Evolutionary conservation across 2,113 vertebrate genomes (phyloP).

Genomic region (Acrocephalus arundinaceus): DNA sequence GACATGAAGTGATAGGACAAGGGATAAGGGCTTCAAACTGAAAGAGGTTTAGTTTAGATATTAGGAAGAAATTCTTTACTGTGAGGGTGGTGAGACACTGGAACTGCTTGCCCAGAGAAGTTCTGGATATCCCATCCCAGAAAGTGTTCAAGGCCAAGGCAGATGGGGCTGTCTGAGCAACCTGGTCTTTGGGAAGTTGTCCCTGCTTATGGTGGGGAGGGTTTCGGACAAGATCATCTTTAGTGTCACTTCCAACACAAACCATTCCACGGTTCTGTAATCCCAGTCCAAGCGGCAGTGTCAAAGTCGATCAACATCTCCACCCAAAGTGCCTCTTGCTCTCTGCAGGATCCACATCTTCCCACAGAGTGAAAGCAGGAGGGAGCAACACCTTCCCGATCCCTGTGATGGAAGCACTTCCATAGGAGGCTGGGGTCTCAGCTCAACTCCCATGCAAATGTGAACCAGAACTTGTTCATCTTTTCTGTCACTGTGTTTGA

Average conservation of each 20-base stretch:
- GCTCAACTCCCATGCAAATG: not conserved
- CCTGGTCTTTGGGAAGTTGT: not conserved
- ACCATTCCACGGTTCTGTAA: not conserved
- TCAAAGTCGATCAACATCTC: not conserved
- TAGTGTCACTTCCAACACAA: not conserved
- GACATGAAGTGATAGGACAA: not conserved
- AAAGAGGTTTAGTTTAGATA: not conserved
- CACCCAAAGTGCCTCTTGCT: not conserved
- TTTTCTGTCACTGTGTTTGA: not conserved
- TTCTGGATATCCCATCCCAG: not conserved
- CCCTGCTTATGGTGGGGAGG: not conserved
- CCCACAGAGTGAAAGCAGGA: fast-evolving
- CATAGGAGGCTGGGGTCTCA: not conserved
- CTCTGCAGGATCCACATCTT: not conserved
- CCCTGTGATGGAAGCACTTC: not conserved
- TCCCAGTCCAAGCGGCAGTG: not conserved
- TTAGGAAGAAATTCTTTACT: not conserved
- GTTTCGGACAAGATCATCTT: not conserved
- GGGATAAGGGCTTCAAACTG: not conserved
- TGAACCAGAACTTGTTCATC: not conserved
- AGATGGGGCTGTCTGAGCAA: not conserved
- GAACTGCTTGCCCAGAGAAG: not conserved
- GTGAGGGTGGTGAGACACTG: not conserved
- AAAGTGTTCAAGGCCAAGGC: not conserved
- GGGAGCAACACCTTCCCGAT: not conserved